Conservation (phyloP, 2,888 invertebrate species). For the Odontocerum albicorne region DNA sequence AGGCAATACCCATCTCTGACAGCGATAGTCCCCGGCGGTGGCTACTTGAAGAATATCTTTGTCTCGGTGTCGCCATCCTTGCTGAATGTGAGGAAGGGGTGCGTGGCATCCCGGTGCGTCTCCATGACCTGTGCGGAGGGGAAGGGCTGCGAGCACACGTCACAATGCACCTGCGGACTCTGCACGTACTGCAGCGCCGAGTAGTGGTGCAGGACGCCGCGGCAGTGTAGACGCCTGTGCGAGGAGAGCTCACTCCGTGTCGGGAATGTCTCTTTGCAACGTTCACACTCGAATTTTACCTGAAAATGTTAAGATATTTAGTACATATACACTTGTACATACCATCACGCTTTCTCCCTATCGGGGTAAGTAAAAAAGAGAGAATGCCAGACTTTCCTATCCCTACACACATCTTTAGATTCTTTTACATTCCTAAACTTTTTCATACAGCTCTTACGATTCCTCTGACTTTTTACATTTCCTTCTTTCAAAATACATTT, state of each 20-base stretch:
- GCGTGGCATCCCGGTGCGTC: conserved; percentile 51
- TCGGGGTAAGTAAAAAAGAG: too few relatives aligned
- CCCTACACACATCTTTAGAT: too few relatives aligned
- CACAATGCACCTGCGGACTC: conserved; percentile 41
- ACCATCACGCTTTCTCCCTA: too few relatives aligned
- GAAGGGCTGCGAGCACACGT: conserved; percentile 53
- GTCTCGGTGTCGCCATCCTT: conserved; percentile 51
- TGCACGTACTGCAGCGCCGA: background rate
- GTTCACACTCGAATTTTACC: conserved; percentile 24
- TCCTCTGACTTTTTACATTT: too few relatives aligned
- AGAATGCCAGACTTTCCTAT: too few relatives aligned
- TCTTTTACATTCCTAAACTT: too few relatives aligned
- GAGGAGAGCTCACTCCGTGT: conserved; percentile 24
- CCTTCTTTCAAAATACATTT: too few relatives aligned
- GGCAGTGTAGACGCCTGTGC: conserved; percentile 31
- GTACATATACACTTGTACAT: background rate
- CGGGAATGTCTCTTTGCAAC: conserved; percentile 24
- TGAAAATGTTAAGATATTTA: conserved; percentile 1
- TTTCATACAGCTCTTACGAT: too few relatives aligned
- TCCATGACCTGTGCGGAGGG: conserved; percentile 46
- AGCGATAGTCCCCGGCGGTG: background rate
- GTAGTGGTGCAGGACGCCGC: conserved; percentile 11
- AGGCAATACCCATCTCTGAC: background rate
- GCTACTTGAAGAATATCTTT: conserved; percentile 54
- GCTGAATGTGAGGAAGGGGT: conserved; percentile 55